These are phyloP conservation scores for Temnothorax curvispinosus DNA, from an alignment of 1,140 invertebrate species.

Conservation along the genomic window DNA sequence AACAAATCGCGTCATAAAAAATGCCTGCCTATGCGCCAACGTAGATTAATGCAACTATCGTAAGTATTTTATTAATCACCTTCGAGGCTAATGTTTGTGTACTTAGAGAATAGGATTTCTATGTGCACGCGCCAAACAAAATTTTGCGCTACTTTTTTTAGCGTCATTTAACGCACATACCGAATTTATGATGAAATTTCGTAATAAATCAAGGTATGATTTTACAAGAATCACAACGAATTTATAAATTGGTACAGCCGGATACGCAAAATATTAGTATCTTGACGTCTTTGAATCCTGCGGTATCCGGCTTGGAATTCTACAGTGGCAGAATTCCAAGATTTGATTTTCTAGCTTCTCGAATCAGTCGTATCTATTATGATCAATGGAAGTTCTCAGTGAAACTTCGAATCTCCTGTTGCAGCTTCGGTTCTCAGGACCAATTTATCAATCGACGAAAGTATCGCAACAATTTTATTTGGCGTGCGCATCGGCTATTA, in stretches of 20 bases:
- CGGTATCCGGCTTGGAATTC: background rate
- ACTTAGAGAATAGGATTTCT: constrained; percentile 67
- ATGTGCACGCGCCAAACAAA: constrained; percentile 31
- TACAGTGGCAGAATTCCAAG: background rate
- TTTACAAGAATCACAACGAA: background rate
- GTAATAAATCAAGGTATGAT: background rate
- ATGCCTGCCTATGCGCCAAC: constrained; percentile 62
- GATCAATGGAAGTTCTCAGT: background rate
- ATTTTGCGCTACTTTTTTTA: background rate
- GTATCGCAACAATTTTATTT: constrained; percentile 9
- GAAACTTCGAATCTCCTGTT: background rate
- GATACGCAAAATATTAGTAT: background rate
- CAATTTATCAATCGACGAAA: constrained; percentile 6
- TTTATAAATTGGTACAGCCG: background rate
- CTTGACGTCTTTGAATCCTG: background rate
- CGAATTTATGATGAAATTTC: background rate
- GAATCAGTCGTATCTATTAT: background rate
- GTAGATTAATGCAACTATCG: constrained; percentile 48
- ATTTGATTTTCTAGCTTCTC: background rate
- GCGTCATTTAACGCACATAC: background rate
- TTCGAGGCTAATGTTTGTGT: constrained; percentile 59
- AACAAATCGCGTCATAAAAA: constrained; percentile 45
- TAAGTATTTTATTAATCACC: constrained; percentile 51
- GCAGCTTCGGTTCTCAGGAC: background rate
- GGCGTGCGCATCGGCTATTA: constrained; percentile 53